Percentiles rank a stretch among this genome's conserved stretches.
Conservation (phyloP, 2,888 invertebrate species). For the Scrobipalpa atriplicella region DNA sequence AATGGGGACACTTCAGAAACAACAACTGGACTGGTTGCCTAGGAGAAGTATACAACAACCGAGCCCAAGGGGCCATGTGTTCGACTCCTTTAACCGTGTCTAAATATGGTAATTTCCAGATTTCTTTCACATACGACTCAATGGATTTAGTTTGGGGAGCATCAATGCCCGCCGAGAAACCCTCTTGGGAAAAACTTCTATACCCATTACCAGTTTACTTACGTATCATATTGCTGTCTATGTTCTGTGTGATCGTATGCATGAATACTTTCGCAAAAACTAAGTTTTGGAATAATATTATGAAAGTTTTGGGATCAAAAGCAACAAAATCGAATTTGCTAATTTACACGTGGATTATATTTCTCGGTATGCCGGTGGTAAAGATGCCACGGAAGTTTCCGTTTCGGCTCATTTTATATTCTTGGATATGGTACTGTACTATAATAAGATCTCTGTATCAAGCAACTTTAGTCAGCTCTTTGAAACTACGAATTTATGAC, state of each 20-base stretch:
- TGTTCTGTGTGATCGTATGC: constrained; percentile 51
- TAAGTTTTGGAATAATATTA: constrained; percentile 42
- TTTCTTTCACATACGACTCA: constrained; percentile 57
- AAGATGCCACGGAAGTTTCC: constrained; percentile 47
- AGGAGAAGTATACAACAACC: constrained; percentile 54
- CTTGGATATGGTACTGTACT: constrained; percentile 61
- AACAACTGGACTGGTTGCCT: constrained; percentile 65
- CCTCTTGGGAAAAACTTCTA: constrained; percentile 59
- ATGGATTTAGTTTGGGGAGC: constrained; percentile 63
- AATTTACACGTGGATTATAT: constrained; percentile 58
- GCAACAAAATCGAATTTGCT: constrained; percentile 51
- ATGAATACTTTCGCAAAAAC: constrained; percentile 47
- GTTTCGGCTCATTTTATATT: constrained; percentile 47
- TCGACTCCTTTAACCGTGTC: constrained; percentile 50
- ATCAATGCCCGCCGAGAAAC: constrained; percentile 46
- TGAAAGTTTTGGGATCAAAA: constrained; percentile 42
- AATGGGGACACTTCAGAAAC: constrained; percentile 49
- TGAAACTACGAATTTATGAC: constrained; percentile 50
- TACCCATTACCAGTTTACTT: constrained; percentile 50
- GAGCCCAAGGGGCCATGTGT: constrained; percentile 53
- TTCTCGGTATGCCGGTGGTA: constrained; percentile 55
- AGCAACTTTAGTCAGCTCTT: constrained; percentile 51
- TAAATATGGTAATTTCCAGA: constrained; percentile 60
- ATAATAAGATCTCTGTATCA: constrained; percentile 60
- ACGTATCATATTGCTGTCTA: constrained; percentile 47